phyloP scores from a whole-genome alignment of 1,140 invertebrate genomes.

The Pseudomyrmex gracilis region DNA sequence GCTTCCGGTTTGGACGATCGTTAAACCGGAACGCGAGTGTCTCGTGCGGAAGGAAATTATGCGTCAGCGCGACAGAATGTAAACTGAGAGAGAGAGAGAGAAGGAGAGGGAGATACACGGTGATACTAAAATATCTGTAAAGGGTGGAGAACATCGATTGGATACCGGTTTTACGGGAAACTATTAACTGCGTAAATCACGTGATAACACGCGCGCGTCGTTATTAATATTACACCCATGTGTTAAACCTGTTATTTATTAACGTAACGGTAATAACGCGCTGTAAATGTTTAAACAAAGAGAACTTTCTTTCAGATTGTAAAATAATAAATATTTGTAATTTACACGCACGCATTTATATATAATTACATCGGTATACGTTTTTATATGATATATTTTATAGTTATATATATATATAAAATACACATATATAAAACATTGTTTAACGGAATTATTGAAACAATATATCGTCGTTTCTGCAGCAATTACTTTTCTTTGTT shows the following conservation, averaged over 20 bases:
- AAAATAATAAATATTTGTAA: slow-evolving; percentile 10
- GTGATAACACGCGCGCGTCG: slow-evolving; percentile 31
- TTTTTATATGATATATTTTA: no score
- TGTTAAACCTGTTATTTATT: slow-evolving; percentile 46
- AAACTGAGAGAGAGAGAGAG: slow-evolving; percentile 9
- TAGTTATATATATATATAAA: no score
- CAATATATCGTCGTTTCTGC: slow-evolving; percentile 24
- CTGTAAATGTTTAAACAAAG: not conserved
- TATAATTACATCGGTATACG: no score
- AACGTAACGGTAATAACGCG: not conserved
- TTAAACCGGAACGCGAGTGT: slow-evolving; percentile 60
- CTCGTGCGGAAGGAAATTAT: slow-evolving; percentile 45
- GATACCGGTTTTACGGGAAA: slow-evolving; percentile 52
- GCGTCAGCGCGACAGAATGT: slow-evolving; percentile 37
- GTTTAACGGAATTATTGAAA: not conserved
- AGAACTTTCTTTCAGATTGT: not conserved
- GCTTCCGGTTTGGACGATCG: slow-evolving; percentile 47
- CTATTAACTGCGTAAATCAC: slow-evolving; percentile 57
- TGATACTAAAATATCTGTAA: slow-evolving; percentile 46
- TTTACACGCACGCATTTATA: not conserved
- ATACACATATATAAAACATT: not conserved
- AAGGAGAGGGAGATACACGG: not conserved
- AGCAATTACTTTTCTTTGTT: slow-evolving; percentile 65
- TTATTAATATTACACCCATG: slow-evolving; percentile 29
- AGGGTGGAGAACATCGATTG: slow-evolving; percentile 37